A percentile compares a stretch with the other conserved stretches of the same genome.
These are phyloP conservation scores for Leptinotarsa undecemlineata DNA, from an alignment of 1,140 invertebrate species.

Conservation along the genomic window DNA sequence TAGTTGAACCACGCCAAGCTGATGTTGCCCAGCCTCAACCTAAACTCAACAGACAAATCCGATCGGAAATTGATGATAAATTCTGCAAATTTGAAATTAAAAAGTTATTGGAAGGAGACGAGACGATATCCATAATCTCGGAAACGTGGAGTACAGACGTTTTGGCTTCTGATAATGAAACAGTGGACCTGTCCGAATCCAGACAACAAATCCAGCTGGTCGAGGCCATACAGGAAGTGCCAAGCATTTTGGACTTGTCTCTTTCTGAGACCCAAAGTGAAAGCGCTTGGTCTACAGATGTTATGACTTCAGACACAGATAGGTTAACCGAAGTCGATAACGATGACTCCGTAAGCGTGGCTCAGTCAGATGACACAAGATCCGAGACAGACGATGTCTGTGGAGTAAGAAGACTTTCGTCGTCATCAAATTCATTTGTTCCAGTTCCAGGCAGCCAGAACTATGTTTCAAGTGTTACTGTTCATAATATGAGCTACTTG, in stretches of 20 bases:
- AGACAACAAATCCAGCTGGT: conserved; percentile 55
- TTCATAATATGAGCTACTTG: conserved; percentile 25
- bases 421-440: conserved; percentile 42
- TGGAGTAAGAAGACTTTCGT: conserved; percentile 39
- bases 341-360: conserved; percentile 77
- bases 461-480: conserved; percentile 31
- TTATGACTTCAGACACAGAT: conserved; percentile 92
- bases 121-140: conserved; percentile 92
- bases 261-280: conserved; percentile 90
- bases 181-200: conserved; percentile 68
- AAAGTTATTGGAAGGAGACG: conserved; percentile 82
- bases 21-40: conserved; percentile 60
- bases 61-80: conserved; percentile 95
- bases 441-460: conserved; percentile 19
- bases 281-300: conserved; percentile 95
- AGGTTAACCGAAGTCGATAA: conserved; percentile 86
- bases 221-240: conserved; percentile 44
- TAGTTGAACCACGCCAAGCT: conserved; percentile 56
- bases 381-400: conserved; percentile 62
- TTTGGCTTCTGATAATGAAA: conserved; percentile 91
- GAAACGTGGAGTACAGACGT: conserved; percentile 98
- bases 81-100: conserved; percentile 99
- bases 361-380: conserved; percentile 71
- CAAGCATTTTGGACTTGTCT: conserved; percentile 69
- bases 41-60: conserved; percentile 68